Percentiles rank a stretch among this genome's conserved stretches.
phyloP scores from a whole-genome alignment of 2,113 vertebrate species.

The Toxostoma redivivum region DNA sequence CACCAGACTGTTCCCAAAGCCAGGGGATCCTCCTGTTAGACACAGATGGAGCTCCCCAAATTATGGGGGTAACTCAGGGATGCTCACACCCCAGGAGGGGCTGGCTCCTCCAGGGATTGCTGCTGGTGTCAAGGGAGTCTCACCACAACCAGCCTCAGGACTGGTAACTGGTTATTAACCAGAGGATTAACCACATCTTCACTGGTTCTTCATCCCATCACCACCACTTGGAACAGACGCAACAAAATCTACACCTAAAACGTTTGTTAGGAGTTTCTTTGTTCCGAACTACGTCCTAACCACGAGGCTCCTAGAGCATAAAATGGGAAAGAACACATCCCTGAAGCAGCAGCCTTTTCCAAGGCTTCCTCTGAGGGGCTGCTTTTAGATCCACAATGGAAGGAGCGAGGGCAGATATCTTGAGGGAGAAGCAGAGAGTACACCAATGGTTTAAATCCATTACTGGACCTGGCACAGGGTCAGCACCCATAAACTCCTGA shows the following conservation, averaged over 20 bases:
- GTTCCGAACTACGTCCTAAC: not conserved
- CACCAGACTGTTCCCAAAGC: not conserved
- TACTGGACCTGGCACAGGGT: not conserved
- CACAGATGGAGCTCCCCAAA: not conserved
- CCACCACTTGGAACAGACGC: not conserved
- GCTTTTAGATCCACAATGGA: not conserved
- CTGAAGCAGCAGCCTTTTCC: not conserved
- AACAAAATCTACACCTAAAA: not conserved
- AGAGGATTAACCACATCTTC: not conserved
- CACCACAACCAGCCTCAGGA: not conserved
- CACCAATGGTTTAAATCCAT: not conserved
- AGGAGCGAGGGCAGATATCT: not conserved
- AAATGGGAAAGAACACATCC: not conserved
- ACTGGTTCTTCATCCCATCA: not conserved
- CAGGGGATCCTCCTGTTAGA: not conserved
- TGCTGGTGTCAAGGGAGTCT: rapidly evolving
- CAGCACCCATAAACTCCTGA: not conserved
- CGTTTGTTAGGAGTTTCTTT: not conserved
- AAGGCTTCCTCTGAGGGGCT: not conserved
- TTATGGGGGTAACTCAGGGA: not conserved
- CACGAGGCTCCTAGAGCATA: not conserved
- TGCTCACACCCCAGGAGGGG: rapidly evolving
- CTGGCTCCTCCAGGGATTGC: not conserved
- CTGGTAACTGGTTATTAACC: not conserved
- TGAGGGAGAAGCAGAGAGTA: not conserved